These are phyloP conservation scores for Pachyrhynchus sulphureomaculatus DNA, from an alignment of 1,140 invertebrate species.

Conservation along the genomic window DNA sequence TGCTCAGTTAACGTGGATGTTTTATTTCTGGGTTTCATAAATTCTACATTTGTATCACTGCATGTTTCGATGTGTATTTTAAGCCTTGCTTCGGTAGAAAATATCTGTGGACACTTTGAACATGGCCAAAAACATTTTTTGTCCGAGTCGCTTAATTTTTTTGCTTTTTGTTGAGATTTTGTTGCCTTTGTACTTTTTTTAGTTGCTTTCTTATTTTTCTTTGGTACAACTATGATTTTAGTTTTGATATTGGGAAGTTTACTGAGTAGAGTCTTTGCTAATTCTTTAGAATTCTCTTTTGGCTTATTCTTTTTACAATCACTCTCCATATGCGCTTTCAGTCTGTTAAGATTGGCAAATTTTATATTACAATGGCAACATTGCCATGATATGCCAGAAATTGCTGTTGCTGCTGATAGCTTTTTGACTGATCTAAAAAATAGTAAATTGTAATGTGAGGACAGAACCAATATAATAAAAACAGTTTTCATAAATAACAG, in stretches of 20 bases:
- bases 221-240: not conserved
- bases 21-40: not conserved
- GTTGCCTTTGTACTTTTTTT: not conserved
- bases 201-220: not conserved
- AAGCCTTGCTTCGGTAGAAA: constrained; percentile 5
- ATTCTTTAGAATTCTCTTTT: not conserved
- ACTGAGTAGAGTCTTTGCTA: not conserved
- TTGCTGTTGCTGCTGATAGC: not conserved
- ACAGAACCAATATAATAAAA: too few species aligned
- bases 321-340: constrained; percentile 11
- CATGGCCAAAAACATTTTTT: constrained; percentile 24
- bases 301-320: not conserved
- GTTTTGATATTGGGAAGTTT: constrained; percentile 14
- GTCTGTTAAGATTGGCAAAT: constrained; percentile 1
- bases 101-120: constrained; percentile 21
- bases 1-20: not conserved
- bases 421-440: constrained; percentile 11
- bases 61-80: constrained; percentile 13
- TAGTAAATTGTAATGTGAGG: too few species aligned
- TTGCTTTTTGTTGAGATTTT: not conserved
- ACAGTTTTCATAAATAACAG: too few species aligned
- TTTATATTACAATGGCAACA: constrained; percentile 11
- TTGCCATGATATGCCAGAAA: constrained; percentile 21
- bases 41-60: too few species aligned
- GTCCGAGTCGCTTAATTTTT: not conserved